These are phyloP conservation scores for Sinocyclocheilus anophthalmus DNA, from an alignment of 2,113 vertebrate species.

Conservation along the genomic window DNA sequence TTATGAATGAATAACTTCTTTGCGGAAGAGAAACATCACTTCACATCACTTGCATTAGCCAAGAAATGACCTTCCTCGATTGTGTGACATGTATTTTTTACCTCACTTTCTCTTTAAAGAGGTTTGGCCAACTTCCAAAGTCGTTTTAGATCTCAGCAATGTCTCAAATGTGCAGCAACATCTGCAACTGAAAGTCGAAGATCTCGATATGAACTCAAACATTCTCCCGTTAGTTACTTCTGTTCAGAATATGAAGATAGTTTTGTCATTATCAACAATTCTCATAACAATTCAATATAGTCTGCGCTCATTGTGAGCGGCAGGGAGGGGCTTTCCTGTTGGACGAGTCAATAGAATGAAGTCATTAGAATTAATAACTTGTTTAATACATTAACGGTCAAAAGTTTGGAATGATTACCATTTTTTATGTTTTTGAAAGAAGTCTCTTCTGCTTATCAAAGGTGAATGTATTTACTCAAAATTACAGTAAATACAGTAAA, in stretches of 20 bases:
- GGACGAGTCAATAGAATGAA: background rate
- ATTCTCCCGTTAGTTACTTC: background rate
- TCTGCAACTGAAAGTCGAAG: too few relatives aligned
- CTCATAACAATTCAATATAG: background rate
- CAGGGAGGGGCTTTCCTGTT: background rate
- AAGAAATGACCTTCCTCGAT: background rate
- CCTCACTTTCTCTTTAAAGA: too few relatives aligned
- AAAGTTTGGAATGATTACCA: background rate
- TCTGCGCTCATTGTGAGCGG: background rate
- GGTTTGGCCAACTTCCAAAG: too few relatives aligned
- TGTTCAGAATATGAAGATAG: background rate
- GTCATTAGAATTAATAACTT: constrained; percentile 10
- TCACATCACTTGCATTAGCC: background rate
- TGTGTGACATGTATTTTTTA: too few relatives aligned
- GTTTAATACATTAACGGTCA: background rate
- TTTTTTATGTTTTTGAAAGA: background rate
- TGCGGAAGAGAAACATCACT: background rate
- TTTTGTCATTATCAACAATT: background rate
- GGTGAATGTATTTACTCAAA: background rate
- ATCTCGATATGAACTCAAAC: too few relatives aligned
- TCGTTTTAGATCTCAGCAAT: too few relatives aligned
- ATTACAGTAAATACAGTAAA: background rate
- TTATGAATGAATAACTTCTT: background rate
- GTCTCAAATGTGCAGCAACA: too few relatives aligned
- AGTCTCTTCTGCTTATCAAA: background rate